A percentile compares a stretch with the other conserved stretches of the same genome.
These are phyloP conservation scores for Rhopalosiphum maidis DNA, from an alignment of 1,140 invertebrate species.

Conservation along the genomic window DNA sequence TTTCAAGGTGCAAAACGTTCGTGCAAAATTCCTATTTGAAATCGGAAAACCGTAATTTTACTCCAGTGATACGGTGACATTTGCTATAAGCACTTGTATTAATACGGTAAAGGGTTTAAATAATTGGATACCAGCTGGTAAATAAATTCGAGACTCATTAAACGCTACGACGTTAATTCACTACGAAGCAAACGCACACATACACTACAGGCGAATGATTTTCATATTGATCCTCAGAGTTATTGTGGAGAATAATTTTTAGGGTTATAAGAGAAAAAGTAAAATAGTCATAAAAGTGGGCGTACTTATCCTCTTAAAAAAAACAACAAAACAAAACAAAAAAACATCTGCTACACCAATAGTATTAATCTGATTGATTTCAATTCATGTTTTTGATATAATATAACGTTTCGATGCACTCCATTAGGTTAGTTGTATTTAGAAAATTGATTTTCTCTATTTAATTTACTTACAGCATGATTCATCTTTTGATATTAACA, in stretches of 20 bases:
- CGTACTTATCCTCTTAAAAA: constrained; percentile 10
- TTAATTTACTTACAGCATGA: constrained; percentile 33
- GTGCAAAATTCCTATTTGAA: background rate
- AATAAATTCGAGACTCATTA: constrained; percentile 30
- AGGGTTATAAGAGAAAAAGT: background rate
- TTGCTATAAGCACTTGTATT: background rate
- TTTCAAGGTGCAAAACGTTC: constrained; percentile 36
- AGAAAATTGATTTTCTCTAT: background rate
- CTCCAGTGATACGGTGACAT: background rate
- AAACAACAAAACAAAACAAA: too few relatives aligned
- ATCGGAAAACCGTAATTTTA: background rate
- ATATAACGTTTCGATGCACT: constrained; percentile 33
- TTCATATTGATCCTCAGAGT: constrained; percentile 29
- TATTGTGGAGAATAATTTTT: background rate
- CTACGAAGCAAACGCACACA: background rate
- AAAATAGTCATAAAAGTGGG: constrained; percentile 18
- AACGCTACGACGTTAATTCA: background rate
- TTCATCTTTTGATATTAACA: background rate
- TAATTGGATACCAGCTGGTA: constrained; percentile 18
- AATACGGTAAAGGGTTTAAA: background rate
- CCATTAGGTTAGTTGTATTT: background rate
- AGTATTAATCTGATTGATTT: constrained; percentile 14
- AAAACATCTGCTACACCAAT: constrained; percentile 21
- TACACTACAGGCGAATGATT: background rate
- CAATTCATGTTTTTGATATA: background rate